Evolutionary conservation across 2,113 vertebrate genomes (phyloP).

Genomic region (Bucco capensis): DNA sequence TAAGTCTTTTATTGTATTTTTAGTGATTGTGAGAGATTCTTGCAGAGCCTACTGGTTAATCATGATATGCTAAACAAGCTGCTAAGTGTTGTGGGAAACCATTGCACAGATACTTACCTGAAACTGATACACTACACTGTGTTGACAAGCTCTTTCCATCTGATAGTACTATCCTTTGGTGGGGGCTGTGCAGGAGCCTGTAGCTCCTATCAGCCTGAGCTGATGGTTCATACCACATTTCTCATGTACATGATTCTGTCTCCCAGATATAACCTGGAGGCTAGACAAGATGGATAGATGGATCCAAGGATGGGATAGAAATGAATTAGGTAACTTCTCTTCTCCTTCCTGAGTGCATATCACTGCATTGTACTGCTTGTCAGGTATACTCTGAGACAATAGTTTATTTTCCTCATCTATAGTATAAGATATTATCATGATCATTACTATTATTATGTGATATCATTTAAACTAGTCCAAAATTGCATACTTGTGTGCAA

Average conservation of each 20-base stretch:
- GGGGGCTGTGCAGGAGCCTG: not conserved
- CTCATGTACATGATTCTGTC: not conserved
- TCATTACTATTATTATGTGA: not conserved
- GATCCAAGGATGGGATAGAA: not conserved
- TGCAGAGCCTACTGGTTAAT: not conserved
- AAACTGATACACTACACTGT: not conserved
- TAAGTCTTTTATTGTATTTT: not conserved
- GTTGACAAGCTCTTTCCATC: not conserved
- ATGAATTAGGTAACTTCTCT: not conserved
- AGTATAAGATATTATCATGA: not conserved
- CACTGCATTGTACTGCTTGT: not conserved
- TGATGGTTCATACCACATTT: not conserved
- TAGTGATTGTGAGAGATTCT: not conserved
- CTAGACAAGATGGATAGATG: not conserved
- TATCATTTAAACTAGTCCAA: constrained; percentile 17
- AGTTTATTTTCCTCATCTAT: not conserved
- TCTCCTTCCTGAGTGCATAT: not conserved
- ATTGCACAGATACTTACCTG: constrained; percentile 9
- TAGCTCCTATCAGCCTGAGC: not conserved
- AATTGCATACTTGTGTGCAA: constrained; percentile 4
- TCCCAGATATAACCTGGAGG: not conserved
- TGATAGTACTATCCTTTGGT: not conserved
- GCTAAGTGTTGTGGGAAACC: constrained; percentile 21
- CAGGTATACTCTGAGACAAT: not conserved
- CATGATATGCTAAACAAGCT: not conserved